These are phyloP conservation scores for Channa striata DNA, from an alignment of 2,797 vertebrate species.

Conservation along the genomic window DNA sequence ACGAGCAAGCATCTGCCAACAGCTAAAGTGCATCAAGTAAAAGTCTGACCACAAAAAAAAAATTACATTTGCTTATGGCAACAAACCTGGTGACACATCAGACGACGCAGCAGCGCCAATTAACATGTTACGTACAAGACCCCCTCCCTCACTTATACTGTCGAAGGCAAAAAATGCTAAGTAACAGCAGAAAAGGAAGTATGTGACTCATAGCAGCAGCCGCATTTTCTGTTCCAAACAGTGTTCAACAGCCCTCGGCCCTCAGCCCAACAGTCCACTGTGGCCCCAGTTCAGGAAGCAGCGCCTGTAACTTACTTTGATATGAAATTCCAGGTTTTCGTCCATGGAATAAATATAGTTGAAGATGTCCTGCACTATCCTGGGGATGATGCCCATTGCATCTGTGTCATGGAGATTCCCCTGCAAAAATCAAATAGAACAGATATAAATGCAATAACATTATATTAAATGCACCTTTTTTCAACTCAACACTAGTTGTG, in stretches of 20 bases:
- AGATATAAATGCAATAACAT: not conserved
- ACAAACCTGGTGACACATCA: not conserved
- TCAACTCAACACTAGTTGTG: no score
- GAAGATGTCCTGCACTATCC: constrained; percentile 99
- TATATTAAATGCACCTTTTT: no score
- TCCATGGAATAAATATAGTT: constrained; percentile 99
- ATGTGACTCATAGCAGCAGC: not conserved
- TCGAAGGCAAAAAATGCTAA: not conserved
- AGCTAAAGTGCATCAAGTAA: no score
- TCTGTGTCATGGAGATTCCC: constrained; percentile 96
- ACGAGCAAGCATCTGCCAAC: not conserved
- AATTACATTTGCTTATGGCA: not conserved
- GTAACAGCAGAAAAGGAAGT: constrained; percentile 22
- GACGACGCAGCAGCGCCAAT: constrained; percentile 20
- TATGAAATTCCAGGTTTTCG: constrained; percentile 99
- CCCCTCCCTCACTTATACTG: not conserved
- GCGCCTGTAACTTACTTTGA: constrained; percentile 84
- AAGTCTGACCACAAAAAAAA: not conserved
- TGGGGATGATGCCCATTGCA: constrained; percentile 97
- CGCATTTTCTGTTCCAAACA: not conserved
- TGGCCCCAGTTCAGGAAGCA: not conserved
- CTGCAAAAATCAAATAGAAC: constrained; percentile 71
- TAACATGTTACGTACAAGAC: not conserved
- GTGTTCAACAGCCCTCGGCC: no score
- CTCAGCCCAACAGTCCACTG: no score